These are phyloP conservation scores for Nycteola revayana DNA, from an alignment of 2,888 invertebrate species.

Conservation along the genomic window DNA sequence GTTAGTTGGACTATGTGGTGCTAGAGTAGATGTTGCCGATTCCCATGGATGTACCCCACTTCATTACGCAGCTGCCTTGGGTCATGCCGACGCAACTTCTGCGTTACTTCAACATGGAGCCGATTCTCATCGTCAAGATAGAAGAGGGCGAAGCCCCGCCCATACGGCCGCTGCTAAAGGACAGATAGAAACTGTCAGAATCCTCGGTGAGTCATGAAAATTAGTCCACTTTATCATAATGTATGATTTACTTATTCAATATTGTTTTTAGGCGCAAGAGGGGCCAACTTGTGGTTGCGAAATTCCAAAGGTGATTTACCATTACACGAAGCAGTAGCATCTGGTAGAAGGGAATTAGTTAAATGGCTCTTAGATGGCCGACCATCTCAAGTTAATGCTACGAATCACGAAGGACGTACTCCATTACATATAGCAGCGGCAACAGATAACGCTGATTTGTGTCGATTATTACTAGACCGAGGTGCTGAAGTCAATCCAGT, in stretches of 20 bases:
- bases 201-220: slow-evolving; percentile 71
- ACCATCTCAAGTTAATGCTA: slow-evolving; percentile 91
- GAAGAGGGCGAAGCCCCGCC: slow-evolving; percentile 95
- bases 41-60: slow-evolving; percentile 97
- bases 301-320: slow-evolving; percentile 97
- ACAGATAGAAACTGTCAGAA: slow-evolving; percentile 92
- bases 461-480: slow-evolving; percentile 91
- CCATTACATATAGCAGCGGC: slow-evolving; percentile 96
- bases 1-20: slow-evolving; percentile 92
- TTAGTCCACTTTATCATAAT: too few species aligned
- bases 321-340: slow-evolving; percentile 96
- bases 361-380: slow-evolving; percentile 93
- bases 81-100: slow-evolving; percentile 96
- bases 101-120: slow-evolving; percentile 94
- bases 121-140: slow-evolving; percentile 95
- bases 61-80: slow-evolving; percentile 97
- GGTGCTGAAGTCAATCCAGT: slow-evolving; percentile 93
- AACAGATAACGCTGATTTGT: slow-evolving; percentile 96
- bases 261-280: slow-evolving; percentile 68
- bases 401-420: slow-evolving; percentile 96
- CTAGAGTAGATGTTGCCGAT: slow-evolving; percentile 94
- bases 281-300: slow-evolving; percentile 94
- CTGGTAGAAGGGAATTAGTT: slow-evolving; percentile 93
- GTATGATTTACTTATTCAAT: too few species aligned
- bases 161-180: slow-evolving; percentile 98